Evolutionary conservation across 2,888 invertebrate genomes (phyloP).

Genomic region (Pteria penguin): DNA sequence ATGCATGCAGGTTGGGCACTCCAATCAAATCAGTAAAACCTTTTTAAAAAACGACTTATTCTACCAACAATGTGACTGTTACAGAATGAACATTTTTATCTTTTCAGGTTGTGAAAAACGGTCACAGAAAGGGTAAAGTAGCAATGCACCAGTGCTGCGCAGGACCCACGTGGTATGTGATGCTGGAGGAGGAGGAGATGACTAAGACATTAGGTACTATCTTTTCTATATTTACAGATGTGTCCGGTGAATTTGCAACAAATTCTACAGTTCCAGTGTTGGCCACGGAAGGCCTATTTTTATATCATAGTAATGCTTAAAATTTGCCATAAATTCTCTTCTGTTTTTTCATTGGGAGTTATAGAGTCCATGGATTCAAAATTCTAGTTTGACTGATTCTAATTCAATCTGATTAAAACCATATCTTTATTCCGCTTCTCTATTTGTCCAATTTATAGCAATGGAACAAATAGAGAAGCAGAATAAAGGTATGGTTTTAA

Average conservation of each 20-base stretch:
- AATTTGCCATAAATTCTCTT: too few species aligned
- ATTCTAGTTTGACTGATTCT: too few species aligned
- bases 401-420: too few species aligned
- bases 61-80: neutral
- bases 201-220: constrained; percentile 65
- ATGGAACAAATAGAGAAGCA: too few species aligned
- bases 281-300: neutral
- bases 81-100: neutral
- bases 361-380: too few species aligned
- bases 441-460: too few species aligned
- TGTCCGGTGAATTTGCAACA: too few species aligned
- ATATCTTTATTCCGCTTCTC: too few species aligned
- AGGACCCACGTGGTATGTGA: constrained; percentile 77
- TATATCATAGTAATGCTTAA: neutral
- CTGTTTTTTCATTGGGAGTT: too few species aligned
- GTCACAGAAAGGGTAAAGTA: constrained; percentile 72
- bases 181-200: constrained; percentile 75
- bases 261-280: neutral
- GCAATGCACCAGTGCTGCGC: constrained; percentile 75
- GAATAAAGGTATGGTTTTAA: too few species aligned
- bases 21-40: too few species aligned
- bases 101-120: constrained; percentile 73
- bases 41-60: neutral
- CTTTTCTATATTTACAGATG: too few species aligned
- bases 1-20: constrained; percentile 74